Evolutionary conservation across 2,113 vertebrate species (phyloP).

Genomic region (Campylomormyrus numenius): DNA sequence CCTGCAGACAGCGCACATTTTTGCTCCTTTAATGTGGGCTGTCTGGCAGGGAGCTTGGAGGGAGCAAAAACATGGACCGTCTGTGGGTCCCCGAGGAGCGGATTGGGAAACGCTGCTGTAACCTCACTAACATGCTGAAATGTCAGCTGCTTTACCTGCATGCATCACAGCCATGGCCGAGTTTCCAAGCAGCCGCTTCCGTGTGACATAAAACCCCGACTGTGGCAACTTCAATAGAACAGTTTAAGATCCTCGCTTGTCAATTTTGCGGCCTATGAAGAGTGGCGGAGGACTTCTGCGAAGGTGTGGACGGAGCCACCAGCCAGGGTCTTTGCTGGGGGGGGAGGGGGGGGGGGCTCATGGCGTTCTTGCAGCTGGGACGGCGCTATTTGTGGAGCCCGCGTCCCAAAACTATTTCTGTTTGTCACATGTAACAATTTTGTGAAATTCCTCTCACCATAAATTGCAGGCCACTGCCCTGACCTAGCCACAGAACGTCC

Average conservation of each 20-base stretch:
- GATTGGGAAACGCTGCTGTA: neutral
- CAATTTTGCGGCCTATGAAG: neutral
- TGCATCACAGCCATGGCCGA: neutral
- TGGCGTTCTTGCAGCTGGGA: neutral
- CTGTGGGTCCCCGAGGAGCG: neutral
- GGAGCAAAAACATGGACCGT: neutral
- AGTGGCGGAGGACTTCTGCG: neutral
- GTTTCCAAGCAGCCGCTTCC: neutral
- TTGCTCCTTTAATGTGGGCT: neutral
- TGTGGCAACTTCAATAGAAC: neutral
- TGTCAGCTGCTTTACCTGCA: neutral
- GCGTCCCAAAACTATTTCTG: conserved; percentile 30
- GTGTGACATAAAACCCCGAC: neutral
- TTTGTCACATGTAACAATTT: conserved; percentile 33
- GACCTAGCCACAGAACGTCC: conserved; percentile 19
- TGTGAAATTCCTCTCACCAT: conserved; percentile 32
- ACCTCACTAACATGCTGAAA: neutral
- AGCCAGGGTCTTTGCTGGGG: neutral
- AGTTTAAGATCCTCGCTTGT: neutral
- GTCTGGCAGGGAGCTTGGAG: neutral
- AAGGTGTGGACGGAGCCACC: neutral
- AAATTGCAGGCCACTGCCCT: conserved; percentile 33
- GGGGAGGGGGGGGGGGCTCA: neutral
- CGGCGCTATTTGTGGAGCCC: conserved; percentile 25
- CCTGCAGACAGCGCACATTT: neutral